Evolutionary conservation across 2,888 invertebrate species (phyloP), one percentile per base, ranked within the genome.

Genomic region (Cosmorhoe ocellata): DNA sequence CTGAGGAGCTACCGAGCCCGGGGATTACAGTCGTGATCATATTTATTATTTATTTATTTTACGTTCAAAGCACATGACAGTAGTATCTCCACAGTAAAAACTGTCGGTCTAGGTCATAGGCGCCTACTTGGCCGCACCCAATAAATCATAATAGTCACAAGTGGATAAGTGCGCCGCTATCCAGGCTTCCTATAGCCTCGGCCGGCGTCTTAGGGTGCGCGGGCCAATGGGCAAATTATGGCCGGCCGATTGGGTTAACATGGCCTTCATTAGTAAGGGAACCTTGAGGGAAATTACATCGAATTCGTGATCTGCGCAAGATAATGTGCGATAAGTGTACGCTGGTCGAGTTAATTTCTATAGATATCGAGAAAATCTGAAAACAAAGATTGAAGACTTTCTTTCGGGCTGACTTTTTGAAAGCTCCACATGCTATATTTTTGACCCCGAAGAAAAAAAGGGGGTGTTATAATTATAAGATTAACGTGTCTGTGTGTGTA

Each of bases 71-170:
- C 18, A 4, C 18, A 4, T 7, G 34, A 33, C 14, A 33, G 5
- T 27, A 7, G 5, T 11, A 26, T 7, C 32, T 22, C 34, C 34
- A 32, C 4, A 24, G 5, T 14, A 11, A 31, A 12, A 32, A 12
- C 22, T 37, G 36, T 34, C 76, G 85, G 85, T 83, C 84, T 81
- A 85, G 83, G 85, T 80, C 81, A 76, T 71, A 77, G 80, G 81
- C 82, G 81, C 79, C 78, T 81, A 69, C 77, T 76, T 71, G 70
- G 67, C 62, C 71, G 63, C 65, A 71, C 77, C 58, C 82, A 83
- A 87, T 89, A 87, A 85, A 88, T 88, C 85, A 81, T 87, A 88
- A 89, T 89, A 79, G 83, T 73, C 58, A 61, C 73, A 76, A 89
- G 87, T 89, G 89, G 79, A 89, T 89, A 89, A 89, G 81, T 83